These are phyloP conservation scores for Poecilus cupreus DNA, from an alignment of 2,888 invertebrate species.

Conservation along the genomic window DNA sequence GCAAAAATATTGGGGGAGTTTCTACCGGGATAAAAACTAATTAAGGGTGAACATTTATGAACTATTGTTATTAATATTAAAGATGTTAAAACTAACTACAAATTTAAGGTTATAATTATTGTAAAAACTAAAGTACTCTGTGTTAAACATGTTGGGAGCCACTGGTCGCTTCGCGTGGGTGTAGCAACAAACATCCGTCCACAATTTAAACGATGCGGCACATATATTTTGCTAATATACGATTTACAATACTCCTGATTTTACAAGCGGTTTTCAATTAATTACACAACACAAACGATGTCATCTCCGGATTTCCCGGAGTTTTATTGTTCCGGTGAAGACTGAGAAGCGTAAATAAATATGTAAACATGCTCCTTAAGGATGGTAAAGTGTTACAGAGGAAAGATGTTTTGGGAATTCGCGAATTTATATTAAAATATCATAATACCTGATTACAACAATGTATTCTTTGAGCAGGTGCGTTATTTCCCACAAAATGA, in stretches of 20 bases:
- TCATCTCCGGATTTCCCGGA: constrained; percentile 8
- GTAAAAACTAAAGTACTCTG: no score
- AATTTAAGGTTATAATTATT: no score
- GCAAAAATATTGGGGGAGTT: background rate
- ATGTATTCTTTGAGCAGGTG: no score
- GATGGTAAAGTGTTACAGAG: no score
- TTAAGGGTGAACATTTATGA: no score
- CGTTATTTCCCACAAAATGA: no score
- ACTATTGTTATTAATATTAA: no score
- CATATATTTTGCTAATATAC: background rate
- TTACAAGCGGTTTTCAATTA: constrained; percentile 30
- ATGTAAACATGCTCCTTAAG: background rate
- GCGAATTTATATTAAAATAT: no score
- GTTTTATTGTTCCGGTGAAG: background rate
- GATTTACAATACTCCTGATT: background rate
- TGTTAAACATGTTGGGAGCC: constrained; percentile 1
- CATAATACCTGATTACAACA: no score
- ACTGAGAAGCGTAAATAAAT: background rate
- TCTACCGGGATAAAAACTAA: no score
- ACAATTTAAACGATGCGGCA: constrained; percentile 30
- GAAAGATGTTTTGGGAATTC: no score
- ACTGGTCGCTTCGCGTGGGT: constrained; percentile 30
- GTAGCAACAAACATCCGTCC: constrained; percentile 12
- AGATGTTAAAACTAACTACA: no score
- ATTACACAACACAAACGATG: constrained; percentile 4